Evolutionary conservation across 2,797 vertebrate genomes (phyloP).

Genomic region (Macropus fuliginosus): DNA sequence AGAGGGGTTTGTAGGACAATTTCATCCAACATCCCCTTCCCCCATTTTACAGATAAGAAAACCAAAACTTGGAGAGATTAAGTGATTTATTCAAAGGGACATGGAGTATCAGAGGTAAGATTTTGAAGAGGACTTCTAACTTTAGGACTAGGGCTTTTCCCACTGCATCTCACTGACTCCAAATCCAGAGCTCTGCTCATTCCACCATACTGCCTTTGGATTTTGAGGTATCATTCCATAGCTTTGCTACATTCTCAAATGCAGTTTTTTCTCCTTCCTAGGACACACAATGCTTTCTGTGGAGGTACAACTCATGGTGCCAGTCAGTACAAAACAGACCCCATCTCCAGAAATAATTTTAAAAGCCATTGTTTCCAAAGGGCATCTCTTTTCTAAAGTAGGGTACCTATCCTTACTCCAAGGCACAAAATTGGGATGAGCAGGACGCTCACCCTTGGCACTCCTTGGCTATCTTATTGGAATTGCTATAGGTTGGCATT

Average conservation of each 20-base stretch:
- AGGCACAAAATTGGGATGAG: background rate
- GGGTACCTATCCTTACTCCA: background rate
- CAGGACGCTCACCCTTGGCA: background rate
- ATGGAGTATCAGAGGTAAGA: background rate
- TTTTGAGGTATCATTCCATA: background rate
- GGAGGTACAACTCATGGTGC: background rate
- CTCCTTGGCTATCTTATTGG: background rate
- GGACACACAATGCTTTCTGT: background rate
- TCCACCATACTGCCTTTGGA: background rate
- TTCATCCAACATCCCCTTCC: rapidly evolving
- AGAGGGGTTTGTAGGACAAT: background rate
- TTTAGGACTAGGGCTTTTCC: background rate
- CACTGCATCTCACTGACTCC: background rate
- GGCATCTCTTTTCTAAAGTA: background rate
- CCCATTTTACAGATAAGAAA: background rate
- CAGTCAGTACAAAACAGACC: background rate
- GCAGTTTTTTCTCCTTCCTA: slow-evolving; percentile 2
- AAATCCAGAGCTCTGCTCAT: background rate
- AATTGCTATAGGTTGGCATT: background rate
- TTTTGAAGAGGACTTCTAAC: slow-evolving; percentile 27
- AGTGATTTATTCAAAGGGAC: background rate
- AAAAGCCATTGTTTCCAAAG: background rate
- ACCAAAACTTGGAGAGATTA: background rate
- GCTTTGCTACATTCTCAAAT: background rate
- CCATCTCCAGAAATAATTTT: background rate